Conservation (phyloP, 1,140 invertebrate genomes). For the Saccostrea echinata region DNA sequence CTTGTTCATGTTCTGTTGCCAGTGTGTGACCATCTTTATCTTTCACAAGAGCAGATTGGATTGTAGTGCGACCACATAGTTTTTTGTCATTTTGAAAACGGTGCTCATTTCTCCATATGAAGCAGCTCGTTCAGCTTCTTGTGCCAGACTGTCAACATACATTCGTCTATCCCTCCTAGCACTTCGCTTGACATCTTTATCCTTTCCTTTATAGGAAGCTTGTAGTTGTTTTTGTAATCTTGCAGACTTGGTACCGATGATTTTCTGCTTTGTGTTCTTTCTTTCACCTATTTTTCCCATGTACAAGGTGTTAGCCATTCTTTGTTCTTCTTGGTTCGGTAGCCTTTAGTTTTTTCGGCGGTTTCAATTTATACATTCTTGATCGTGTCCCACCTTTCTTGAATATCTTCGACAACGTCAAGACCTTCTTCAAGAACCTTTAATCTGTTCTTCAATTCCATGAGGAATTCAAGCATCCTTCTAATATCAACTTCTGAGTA, state of each 20-base stretch:
- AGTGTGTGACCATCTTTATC: conserved; percentile 29
- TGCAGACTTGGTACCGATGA: conserved; percentile 20
- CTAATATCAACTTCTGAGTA: no score
- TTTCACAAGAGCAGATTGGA: conserved; percentile 16
- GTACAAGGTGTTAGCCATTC: conserved; percentile 30
- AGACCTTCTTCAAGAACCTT: no score
- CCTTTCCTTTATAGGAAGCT: conserved; percentile 18
- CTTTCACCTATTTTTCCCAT: conserved; percentile 43
- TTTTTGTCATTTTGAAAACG: conserved; percentile 1
- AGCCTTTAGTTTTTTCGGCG: not conserved
- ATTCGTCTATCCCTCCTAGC: conserved; percentile 26
- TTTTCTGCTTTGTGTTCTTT: conserved; percentile 32
- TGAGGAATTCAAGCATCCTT: no score
- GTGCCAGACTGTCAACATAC: not conserved
- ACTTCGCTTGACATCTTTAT: conserved; percentile 43
- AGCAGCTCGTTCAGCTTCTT: conserved; percentile 11
- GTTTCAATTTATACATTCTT: no score
- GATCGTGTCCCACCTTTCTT: no score
- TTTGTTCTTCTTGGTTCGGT: conserved; percentile 23
- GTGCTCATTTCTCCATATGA: not conserved
- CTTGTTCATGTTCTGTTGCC: conserved; percentile 37
- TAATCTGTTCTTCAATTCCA: no score
- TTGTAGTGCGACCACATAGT: not conserved
- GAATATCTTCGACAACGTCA: no score
- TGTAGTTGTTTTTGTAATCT: conserved; percentile 43